Evolutionary conservation across 2,888 invertebrate species (phyloP).

Genomic region (Macrophya annulata): DNA sequence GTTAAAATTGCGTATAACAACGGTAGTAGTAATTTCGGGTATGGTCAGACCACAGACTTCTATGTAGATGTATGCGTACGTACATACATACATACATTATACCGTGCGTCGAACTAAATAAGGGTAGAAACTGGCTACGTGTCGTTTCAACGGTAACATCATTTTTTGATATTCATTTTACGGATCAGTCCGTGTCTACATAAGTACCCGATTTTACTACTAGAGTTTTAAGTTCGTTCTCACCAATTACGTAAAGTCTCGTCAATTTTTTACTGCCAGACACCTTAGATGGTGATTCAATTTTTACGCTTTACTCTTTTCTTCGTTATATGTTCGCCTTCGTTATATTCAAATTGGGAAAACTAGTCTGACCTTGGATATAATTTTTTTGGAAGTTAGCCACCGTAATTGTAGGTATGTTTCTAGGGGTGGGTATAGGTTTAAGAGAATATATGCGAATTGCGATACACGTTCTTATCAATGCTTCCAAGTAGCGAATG

Average conservation of each 20-base stretch:
- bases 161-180: neutral
- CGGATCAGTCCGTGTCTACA: neutral
- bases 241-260: neutral
- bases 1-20: constrained; percentile 34
- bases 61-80: neutral
- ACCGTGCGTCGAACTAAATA: neutral
- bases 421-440: constrained; percentile 28
- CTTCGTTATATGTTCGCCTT: neutral
- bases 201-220: neutral
- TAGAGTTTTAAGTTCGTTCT: neutral
- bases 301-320: neutral
- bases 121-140: neutral
- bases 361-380: constrained; percentile 11
- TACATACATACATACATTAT: no score
- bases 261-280: neutral
- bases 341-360: neutral
- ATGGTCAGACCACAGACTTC: constrained; percentile 36
- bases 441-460: constrained; percentile 49
- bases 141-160: constrained; percentile 3
- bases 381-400: neutral
- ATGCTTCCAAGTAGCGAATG: constrained; percentile 15
- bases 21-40: constrained; percentile 48
- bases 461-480: constrained; percentile 34
- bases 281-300: neutral
- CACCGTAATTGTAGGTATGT: no score